Conservation (phyloP, 2,797 vertebrate genomes). For the Chromobotia macracanthus region DNA sequence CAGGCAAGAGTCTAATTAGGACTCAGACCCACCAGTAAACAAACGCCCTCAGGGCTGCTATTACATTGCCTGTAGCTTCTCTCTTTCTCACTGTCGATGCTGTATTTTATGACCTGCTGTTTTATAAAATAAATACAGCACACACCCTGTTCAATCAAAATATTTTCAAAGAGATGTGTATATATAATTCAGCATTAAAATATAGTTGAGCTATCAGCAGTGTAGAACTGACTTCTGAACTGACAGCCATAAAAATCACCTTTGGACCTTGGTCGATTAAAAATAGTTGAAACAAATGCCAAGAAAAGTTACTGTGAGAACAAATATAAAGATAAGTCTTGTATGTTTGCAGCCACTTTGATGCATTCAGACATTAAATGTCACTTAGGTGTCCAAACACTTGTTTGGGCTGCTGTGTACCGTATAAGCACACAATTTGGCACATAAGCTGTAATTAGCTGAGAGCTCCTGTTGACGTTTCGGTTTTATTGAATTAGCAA, state of each 20-base stretch:
- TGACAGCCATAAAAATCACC: not conserved
- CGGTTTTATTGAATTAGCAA: not conserved
- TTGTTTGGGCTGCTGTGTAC: not conserved
- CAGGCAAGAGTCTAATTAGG: constrained; percentile 27
- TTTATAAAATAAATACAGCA: too few species aligned
- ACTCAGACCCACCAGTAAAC: constrained; percentile 30
- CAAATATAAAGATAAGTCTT: not conserved
- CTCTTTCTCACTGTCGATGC: constrained; percentile 13
- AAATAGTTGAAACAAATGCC: not conserved
- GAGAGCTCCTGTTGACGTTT: not conserved
- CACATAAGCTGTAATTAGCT: not conserved
- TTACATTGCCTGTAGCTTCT: constrained; percentile 24
- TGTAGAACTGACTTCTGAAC: too few species aligned
- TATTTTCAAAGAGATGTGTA: too few species aligned
- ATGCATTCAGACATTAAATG: not conserved
- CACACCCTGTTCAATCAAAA: too few species aligned
- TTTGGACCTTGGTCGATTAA: not conserved
- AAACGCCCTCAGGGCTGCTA: constrained; percentile 28
- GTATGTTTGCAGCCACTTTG: not conserved
- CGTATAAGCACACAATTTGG: not conserved
- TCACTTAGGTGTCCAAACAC: not conserved
- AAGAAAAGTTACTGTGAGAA: not conserved
- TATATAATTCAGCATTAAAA: too few species aligned
- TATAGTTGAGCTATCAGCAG: too few species aligned
- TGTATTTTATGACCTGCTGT: constrained; percentile 7